A percentile compares a stretch with the other conserved stretches of the same genome.
These are phyloP conservation scores for Euzetes globulus DNA, from an alignment of 2,888 invertebrate genomes.

Conservation along the genomic window DNA sequence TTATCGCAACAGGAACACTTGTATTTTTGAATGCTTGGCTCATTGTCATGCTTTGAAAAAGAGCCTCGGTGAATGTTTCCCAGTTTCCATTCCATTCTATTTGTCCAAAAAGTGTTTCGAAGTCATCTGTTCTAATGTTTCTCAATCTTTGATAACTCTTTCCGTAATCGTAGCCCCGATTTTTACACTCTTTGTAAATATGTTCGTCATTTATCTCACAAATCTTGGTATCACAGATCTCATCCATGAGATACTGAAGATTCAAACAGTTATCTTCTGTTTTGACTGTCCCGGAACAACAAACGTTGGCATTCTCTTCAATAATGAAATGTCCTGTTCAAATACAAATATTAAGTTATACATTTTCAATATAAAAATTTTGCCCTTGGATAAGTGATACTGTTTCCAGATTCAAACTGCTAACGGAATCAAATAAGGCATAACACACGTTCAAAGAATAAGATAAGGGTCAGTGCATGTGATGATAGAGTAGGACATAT, in stretches of 20 bases:
- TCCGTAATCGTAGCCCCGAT: conserved; percentile 76
- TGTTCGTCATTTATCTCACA: conserved; percentile 50
- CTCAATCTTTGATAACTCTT: conserved; percentile 73
- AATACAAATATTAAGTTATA: too few relatives aligned
- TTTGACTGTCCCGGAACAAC: conserved; percentile 46
- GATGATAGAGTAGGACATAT: too few relatives aligned
- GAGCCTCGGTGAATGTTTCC: conserved; percentile 25
- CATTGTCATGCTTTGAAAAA: conserved; percentile 12
- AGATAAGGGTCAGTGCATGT: background rate
- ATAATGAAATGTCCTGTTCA: conserved; percentile 51
- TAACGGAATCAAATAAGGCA: too few relatives aligned
- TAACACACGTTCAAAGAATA: too few relatives aligned
- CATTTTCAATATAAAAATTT: too few relatives aligned
- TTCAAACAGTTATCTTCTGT: conserved; percentile 31
- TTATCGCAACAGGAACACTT: conserved; percentile 10
- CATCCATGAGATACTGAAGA: conserved; percentile 12
- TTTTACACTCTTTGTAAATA: conserved; percentile 73
- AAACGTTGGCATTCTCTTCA: conserved; percentile 46
- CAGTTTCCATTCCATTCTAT: conserved; percentile 36
- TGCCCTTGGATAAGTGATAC: too few relatives aligned
- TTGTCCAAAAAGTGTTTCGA: conserved; percentile 50
- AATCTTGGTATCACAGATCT: conserved; percentile 33
- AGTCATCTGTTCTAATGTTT: conserved; percentile 55
- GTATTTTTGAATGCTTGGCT: background rate
- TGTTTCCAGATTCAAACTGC: too few relatives aligned